A percentile compares a stretch with the other conserved stretches of the same genome.
Evolutionary conservation across 1,140 invertebrate species (phyloP).

Genomic region (Nilaparvata lugens): DNA sequence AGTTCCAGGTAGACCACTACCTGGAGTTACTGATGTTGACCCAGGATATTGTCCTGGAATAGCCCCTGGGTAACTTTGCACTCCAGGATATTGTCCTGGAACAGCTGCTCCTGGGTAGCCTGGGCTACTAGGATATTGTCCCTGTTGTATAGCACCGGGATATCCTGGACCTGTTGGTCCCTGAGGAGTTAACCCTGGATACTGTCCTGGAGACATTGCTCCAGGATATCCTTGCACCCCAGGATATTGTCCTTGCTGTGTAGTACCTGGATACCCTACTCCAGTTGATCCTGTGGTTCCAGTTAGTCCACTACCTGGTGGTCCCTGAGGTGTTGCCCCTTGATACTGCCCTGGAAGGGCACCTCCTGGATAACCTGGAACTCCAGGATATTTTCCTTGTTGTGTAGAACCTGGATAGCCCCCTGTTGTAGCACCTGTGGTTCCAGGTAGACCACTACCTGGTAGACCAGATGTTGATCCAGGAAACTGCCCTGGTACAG

Average conservation of each 20-base stretch:
- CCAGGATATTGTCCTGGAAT: constrained; percentile 7
- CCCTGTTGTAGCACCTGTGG: constrained; percentile 2
- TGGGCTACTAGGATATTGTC: constrained; percentile 8
- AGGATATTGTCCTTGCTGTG: constrained; percentile 18
- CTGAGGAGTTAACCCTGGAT: constrained; percentile 17
- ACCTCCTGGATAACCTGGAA: neutral
- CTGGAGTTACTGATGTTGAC: constrained; percentile 5
- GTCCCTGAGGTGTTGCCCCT: constrained; percentile 2
- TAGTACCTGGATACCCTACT: constrained; percentile 8
- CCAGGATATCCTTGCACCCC: constrained; percentile 8
- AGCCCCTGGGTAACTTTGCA: neutral
- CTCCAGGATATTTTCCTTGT: constrained; percentile 8
- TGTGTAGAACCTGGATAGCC: neutral
- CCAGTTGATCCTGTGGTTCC: constrained; percentile 2
- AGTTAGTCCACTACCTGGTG: constrained; percentile 7
- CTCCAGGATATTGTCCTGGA: constrained; percentile 13
- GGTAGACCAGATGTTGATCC: constrained; percentile 7
- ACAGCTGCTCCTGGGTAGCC: constrained; percentile 10
- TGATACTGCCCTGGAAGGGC: neutral
- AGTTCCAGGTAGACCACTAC: neutral
- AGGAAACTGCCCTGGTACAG: neutral
- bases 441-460: constrained; percentile 4
- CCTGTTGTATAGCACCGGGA: neutral
- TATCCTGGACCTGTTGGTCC: constrained; percentile 7
- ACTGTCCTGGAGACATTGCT: constrained; percentile 9